Evolutionary conservation across 2,113 vertebrate species (phyloP).

Genomic region (Pantherophis guttatus): DNA sequence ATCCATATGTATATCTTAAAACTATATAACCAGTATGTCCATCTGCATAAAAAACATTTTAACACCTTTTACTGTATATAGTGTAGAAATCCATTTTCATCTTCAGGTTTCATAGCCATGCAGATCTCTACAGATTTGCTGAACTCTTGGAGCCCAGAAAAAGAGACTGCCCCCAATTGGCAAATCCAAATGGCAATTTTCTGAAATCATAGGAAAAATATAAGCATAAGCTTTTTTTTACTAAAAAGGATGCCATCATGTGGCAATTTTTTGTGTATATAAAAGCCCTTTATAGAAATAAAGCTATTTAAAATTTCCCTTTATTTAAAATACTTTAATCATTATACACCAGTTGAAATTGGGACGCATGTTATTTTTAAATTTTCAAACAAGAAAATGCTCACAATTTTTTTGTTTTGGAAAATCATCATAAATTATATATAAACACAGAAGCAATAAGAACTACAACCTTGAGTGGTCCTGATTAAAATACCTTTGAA

Average conservation of each 20-base stretch:
- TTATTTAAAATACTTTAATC: not conserved
- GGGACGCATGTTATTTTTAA: not conserved
- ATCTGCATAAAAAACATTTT: not conserved
- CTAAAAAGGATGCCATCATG: constrained; percentile 58
- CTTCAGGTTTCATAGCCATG: not conserved
- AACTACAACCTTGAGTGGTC: not conserved
- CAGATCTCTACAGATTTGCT: not conserved
- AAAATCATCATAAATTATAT: not conserved
- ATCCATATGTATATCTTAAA: not conserved
- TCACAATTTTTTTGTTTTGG: not conserved
- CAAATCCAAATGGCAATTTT: not conserved
- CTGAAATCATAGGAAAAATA: not conserved
- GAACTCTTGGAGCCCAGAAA: not conserved
- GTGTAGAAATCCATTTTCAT: not conserved
- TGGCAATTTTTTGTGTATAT: constrained; percentile 10
- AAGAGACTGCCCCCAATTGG: not conserved
- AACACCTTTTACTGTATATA: too few species aligned
- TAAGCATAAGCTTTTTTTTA: not conserved
- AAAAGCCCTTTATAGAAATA: not conserved
- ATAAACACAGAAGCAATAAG: not conserved
- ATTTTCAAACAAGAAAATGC: not conserved
- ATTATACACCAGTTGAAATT: not conserved
- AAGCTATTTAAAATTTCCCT: accelerated
- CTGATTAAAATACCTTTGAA: not conserved
- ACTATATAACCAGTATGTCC: too few species aligned